Conservation (phyloP, 2,113 vertebrate genomes). For the Melanocharis versteri region DNA sequence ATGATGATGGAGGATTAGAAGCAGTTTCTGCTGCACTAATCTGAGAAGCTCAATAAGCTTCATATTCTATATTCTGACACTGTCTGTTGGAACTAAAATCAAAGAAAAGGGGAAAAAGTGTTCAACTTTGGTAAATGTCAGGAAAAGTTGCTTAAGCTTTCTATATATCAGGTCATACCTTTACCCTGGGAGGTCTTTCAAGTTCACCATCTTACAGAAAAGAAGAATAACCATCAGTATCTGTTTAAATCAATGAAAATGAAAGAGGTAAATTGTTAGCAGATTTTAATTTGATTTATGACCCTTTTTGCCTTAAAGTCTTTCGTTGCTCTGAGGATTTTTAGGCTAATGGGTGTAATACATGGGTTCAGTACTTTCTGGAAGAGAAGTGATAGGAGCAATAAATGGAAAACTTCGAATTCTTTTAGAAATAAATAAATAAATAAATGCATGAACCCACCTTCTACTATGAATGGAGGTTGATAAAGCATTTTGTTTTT, state of each 20-base stretch:
- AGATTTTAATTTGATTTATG: neutral
- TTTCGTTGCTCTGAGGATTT: neutral
- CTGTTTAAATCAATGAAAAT: neutral
- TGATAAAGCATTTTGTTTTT: neutral
- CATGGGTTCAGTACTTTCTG: neutral
- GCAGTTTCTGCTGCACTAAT: constrained; percentile 3
- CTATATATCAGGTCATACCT: neutral
- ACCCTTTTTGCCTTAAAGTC: neutral
- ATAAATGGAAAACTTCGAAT: neutral
- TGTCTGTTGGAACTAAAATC: neutral
- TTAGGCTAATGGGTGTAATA: neutral
- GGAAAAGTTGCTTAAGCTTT: neutral
- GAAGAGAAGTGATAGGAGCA: neutral
- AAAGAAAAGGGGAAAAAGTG: neutral
- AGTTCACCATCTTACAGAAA: neutral
- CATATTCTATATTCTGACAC: constrained; percentile 3
- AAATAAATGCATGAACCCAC: neutral
- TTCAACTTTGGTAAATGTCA: neutral
- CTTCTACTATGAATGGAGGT: neutral
- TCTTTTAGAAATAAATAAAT: constrained; percentile 10
- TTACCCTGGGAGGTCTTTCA: neutral
- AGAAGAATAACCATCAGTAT: neutral
- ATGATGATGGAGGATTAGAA: constrained; percentile 44
- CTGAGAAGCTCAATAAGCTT: neutral
- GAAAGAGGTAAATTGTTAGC: neutral